phyloP scores from a whole-genome alignment of 2,888 invertebrate genomes.

The Cheilosia vernalis region DNA sequence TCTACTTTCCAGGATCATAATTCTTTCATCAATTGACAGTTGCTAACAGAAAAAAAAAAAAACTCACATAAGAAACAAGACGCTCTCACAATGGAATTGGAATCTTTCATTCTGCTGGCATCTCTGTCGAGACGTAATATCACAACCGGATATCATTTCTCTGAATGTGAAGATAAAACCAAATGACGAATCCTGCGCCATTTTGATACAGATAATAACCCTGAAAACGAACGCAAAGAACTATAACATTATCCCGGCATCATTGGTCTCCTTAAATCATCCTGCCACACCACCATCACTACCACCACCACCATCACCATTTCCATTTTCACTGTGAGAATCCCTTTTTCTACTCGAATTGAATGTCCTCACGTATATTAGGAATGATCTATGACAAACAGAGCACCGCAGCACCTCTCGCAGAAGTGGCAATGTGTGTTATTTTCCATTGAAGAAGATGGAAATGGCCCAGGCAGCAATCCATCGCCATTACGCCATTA shows the following conservation, averaged over 20 bases:
- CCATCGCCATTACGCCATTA: constrained; percentile 74
- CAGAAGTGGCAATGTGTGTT: constrained; percentile 19
- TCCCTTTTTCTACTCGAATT: constrained; percentile 59
- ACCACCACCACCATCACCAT: constrained; percentile 14
- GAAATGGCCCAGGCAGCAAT: constrained; percentile 72
- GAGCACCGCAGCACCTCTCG: constrained; percentile 30
- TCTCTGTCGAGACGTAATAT: constrained; percentile 44
- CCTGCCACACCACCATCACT: constrained; percentile 24
- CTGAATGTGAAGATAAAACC: constrained; percentile 29
- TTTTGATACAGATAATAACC: constrained; percentile 72
- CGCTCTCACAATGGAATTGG: constrained; percentile 34
- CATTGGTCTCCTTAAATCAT: constrained; percentile 73
- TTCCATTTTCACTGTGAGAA: constrained; percentile 13
- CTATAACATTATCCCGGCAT: constrained; percentile 67
- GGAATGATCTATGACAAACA: constrained; percentile 69
- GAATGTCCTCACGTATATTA: constrained; percentile 74
- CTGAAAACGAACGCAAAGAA: constrained; percentile 51
- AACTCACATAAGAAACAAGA: background rate
- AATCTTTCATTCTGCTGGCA: constrained; percentile 6
- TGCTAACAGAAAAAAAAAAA: constrained; percentile 63
- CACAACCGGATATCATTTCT: constrained; percentile 65
- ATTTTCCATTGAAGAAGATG: constrained; percentile 62
- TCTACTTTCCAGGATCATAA: constrained; percentile 83
- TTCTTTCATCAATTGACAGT: constrained; percentile 83
- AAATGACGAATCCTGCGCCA: constrained; percentile 70